Percentiles rank a stretch among this genome's conserved stretches.
phyloP scores from a whole-genome alignment of 2,888 invertebrate species.

The Sarcophaga rosellei region DNA sequence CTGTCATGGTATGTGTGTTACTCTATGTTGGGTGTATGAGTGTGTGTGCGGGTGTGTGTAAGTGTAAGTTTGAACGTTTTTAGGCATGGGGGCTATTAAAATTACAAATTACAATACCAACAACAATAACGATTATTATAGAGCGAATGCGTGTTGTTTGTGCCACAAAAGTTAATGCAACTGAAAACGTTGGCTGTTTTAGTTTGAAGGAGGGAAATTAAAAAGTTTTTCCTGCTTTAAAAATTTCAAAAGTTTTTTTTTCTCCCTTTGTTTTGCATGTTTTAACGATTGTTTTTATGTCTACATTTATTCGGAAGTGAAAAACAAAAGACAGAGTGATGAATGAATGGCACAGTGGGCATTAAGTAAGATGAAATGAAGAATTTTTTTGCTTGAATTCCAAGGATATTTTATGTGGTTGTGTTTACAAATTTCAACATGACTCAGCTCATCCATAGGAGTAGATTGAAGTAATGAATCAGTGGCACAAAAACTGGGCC shows the following conservation, averaged over 20 bases:
- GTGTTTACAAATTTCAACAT: no score
- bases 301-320: not conserved
- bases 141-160: not conserved
- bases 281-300: not conserved
- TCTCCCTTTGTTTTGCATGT: not conserved
- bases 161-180: conserved; percentile 37
- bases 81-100: not conserved
- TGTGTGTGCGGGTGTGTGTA: not conserved
- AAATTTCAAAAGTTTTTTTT: not conserved
- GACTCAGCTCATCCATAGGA: no score
- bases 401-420: no score
- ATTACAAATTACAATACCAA: not conserved
- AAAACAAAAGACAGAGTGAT: no score
- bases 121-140: not conserved
- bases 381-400: no score
- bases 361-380: no score
- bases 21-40: not conserved
- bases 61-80: not conserved
- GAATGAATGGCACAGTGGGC: no score
- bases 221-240: conserved; percentile 27
- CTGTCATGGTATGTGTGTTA: not conserved
- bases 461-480: no score
- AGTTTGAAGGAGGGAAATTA: conserved; percentile 8
- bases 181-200: conserved; percentile 8
- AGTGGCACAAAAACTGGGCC: no score